Percentiles rank a stretch among this genome's conserved stretches.
phyloP scores from a whole-genome alignment of 2,113 vertebrate genomes.

The Zosterops borbonicus region DNA sequence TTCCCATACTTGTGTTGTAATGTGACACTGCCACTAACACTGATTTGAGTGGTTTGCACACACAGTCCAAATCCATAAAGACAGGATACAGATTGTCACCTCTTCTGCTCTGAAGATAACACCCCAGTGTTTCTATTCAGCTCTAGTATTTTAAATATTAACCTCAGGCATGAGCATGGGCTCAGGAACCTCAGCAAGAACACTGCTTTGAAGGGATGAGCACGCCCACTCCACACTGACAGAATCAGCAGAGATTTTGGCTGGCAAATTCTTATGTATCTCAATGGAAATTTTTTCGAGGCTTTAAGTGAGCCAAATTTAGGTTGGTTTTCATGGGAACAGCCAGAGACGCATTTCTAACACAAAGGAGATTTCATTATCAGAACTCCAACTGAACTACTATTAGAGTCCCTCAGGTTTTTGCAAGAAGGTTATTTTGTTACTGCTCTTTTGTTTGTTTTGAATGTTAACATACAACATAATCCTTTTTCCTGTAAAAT shows the following conservation, averaged over 20 bases:
- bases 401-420: neutral
- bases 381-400: neutral
- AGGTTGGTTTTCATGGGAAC: constrained; percentile 9
- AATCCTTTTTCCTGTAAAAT: neutral
- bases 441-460: neutral
- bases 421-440: neutral
- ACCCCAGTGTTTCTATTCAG: neutral
- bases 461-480: neutral
- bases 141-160: neutral
- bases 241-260: neutral
- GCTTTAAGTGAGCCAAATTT: neutral
- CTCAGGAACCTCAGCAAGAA: neutral
- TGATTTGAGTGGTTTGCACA: neutral
- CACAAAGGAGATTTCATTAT: neutral
- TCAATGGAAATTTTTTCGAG: neutral
- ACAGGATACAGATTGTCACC: neutral
- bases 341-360: neutral
- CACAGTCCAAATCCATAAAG: neutral
- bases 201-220: neutral
- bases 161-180: neutral
- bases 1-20: neutral
- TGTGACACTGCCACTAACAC: neutral
- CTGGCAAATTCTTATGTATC: neutral
- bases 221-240: neutral
- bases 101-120: neutral